phyloP scores from a whole-genome alignment of 2,113 vertebrate species.

The Phalacrocorax carbo region DNA sequence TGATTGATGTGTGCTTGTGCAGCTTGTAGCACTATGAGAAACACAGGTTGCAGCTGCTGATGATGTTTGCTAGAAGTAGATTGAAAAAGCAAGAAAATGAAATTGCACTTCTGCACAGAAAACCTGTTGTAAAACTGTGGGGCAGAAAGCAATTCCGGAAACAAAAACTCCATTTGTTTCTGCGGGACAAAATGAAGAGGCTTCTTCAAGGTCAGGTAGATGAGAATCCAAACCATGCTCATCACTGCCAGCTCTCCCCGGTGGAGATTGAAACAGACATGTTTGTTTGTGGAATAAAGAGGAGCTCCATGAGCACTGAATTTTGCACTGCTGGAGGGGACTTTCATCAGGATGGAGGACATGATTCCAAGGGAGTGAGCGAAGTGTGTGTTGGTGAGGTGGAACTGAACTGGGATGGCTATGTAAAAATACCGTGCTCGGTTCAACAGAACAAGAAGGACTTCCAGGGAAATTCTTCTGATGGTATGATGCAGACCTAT shows the following conservation, averaged over 20 bases:
- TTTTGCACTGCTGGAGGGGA: constrained; percentile 50
- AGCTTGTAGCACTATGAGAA: constrained; percentile 68
- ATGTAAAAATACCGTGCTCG: constrained; percentile 54
- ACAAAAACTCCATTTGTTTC: constrained; percentile 60
- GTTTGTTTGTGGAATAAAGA: constrained; percentile 71
- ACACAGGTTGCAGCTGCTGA: constrained; percentile 48
- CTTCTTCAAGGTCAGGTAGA: constrained; percentile 78
- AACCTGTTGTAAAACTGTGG: constrained; percentile 69
- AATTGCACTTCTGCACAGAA: constrained; percentile 55
- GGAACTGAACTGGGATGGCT: constrained; percentile 76
- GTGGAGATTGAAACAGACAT: constrained; percentile 76
- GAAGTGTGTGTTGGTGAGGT: constrained; percentile 61
- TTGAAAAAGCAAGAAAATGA: constrained; percentile 75
- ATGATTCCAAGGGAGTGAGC: background rate
- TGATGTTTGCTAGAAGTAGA: constrained; percentile 82
- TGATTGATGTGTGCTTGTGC: constrained; percentile 59
- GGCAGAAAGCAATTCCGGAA: constrained; percentile 73
- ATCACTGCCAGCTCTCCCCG: constrained; percentile 64
- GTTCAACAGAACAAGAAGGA: constrained; percentile 56
- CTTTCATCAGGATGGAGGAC: constrained; percentile 17
- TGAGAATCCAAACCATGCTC: constrained; percentile 55
- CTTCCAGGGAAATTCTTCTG: background rate
- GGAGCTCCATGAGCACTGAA: constrained; percentile 47
- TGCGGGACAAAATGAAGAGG: constrained; percentile 78
- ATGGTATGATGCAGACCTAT: background rate